A percentile compares a stretch with the other conserved stretches of the same genome.
Conservation (phyloP, 1,140 invertebrate species). For the Stenopsyche tienmushanensis region DNA sequence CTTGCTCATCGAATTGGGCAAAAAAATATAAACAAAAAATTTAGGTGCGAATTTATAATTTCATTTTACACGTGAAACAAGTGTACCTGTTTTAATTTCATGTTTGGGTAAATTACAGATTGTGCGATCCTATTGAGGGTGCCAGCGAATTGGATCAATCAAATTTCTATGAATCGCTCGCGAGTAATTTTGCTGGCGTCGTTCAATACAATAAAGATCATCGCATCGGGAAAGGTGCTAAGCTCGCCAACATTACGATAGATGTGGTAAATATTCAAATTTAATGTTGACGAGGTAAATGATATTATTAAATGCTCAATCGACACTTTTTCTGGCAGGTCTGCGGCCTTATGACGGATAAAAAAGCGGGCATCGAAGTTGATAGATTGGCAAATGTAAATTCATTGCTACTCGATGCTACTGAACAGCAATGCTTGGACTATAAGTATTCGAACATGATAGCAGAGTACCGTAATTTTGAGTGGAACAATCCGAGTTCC, state of each 20-base stretch:
- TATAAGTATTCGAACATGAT: conserved; percentile 82
- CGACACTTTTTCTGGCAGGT: no score
- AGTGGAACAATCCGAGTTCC: conserved; percentile 63
- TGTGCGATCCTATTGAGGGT: conserved; percentile 77
- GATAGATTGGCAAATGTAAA: conserved; percentile 75
- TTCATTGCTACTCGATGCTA: conserved; percentile 65
- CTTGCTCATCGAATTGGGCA: conserved; percentile 63
- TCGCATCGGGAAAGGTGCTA: conserved; percentile 63
- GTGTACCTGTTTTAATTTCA: conserved; percentile 30
- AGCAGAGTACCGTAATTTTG: conserved; percentile 65
- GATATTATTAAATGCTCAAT: no score
- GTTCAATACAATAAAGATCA: conserved; percentile 97
- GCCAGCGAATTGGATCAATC: conserved; percentile 69
- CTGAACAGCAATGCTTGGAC: conserved; percentile 78
- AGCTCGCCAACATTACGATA: conserved; percentile 73
- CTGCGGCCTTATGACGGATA: conserved; percentile 74
- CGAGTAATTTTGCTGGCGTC: conserved; percentile 80
- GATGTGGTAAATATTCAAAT: conserved; percentile 59
- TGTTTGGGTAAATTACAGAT: conserved; percentile 52
- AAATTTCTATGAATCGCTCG: conserved; percentile 79
- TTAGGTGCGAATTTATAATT: conserved; percentile 57
- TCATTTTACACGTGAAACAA: conserved; percentile 13
- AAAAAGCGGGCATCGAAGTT: conserved; percentile 60
- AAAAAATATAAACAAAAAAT: conserved; percentile 63
- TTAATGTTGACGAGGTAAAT: no score